Base-by-base conservation (phyloP, 2,888 invertebrate species). In the Drosophila subquinaria region DNA sequence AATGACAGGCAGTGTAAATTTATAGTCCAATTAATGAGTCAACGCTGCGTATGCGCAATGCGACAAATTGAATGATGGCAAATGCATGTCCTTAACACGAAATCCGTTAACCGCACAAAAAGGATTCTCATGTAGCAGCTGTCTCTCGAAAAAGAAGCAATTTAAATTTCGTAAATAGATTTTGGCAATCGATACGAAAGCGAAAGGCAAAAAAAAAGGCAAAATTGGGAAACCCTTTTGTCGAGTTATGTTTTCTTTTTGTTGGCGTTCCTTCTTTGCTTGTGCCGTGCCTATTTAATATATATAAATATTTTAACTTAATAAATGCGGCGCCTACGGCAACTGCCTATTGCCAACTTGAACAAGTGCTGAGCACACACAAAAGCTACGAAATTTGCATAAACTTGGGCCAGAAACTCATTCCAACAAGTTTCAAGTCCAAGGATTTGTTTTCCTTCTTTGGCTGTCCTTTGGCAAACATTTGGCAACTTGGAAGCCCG, bases 291-390 rank as follows among this genome's bases (percentile, higher is more conserved):
- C 73, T 73, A 73, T 80, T 83, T 81, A 77, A 82, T 82, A 76
- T 82, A 81, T 76, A 82, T 84, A 86, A 84, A 85, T 86, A 84
- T 82, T 87, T 84, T 81, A 87, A 83, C 78, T 75, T 85, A 85
- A 86, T 86, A 86, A 87, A 86, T 85, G 80, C 68, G 76, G 42
- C 66, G 78, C 76, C 76, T 55, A 40, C 63, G 70, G 76, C 56
- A 33, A 20, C 66, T 48, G 59, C 60, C 65, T 55, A 60, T 4
- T 23, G 23, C 23, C 59, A 65, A 55, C 33, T 76, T 40, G 64
- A 45, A 69, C 79, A 79, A 76, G 76, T 74, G 79, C 73, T 79
- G 70, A 61, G 38, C 66, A 68, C 45, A 68, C 45, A 79, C 43
- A 59, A 53, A 55, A 40, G 55, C 76, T 57, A 60, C 56, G 62